phyloP scores from a whole-genome alignment of 1,140 invertebrate species.

The Reticulitermes speratus region DNA sequence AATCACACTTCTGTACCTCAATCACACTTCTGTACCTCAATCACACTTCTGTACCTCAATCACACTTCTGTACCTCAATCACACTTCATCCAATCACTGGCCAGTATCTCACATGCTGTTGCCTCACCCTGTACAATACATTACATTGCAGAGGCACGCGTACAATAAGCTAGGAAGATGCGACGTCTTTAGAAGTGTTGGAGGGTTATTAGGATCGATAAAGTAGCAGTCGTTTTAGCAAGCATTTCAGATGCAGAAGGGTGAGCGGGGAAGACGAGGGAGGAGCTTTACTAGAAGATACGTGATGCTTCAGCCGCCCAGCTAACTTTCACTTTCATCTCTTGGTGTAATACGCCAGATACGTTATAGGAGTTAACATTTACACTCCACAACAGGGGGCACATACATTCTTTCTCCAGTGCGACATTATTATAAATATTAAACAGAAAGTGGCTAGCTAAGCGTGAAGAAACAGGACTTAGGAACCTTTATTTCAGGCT shows the following conservation, averaged over 20 bases:
- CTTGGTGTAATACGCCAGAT: neutral
- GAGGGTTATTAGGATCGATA: neutral
- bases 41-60: too few species aligned
- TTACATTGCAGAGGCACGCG: neutral
- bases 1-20: too few species aligned
- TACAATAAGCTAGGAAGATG: neutral
- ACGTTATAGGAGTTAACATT: neutral
- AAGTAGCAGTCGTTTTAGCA: neutral
- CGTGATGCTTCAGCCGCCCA: neutral
- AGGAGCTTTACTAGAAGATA: neutral
- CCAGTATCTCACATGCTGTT: neutral
- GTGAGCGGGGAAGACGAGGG: neutral
- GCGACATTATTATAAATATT: too few species aligned
- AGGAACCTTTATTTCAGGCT: too few species aligned
- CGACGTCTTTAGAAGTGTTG: neutral
- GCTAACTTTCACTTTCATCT: neutral
- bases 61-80: too few species aligned
- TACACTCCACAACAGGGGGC: neutral
- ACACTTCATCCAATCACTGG: neutral
- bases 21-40: too few species aligned
- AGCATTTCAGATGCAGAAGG: neutral
- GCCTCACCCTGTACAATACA: neutral
- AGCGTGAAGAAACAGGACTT: too few species aligned
- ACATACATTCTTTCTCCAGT: neutral
- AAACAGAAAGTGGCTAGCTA: too few species aligned